Conservation (phyloP, 2,113 vertebrate genomes). For the Gymnogyps californianus region DNA sequence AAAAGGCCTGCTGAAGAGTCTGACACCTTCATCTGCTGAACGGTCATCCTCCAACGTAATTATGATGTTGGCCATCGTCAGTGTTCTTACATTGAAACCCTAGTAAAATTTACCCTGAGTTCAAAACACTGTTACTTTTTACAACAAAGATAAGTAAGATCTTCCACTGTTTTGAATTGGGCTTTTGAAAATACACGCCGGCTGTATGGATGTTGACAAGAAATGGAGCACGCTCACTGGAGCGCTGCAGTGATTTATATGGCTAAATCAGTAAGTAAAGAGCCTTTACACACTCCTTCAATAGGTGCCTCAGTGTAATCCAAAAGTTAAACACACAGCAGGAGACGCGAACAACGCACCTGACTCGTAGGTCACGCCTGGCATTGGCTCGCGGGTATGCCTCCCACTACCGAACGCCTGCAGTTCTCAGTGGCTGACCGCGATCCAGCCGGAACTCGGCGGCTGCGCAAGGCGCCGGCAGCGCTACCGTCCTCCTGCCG, state of each 20-base stretch:
- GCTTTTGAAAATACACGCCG: not conserved
- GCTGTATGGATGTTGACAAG: not conserved
- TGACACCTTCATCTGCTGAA: not conserved
- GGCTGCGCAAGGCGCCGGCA: not conserved
- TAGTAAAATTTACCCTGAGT: not conserved
- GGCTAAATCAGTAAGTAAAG: not conserved
- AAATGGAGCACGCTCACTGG: not conserved
- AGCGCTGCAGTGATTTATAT: not conserved
- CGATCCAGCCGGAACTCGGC: not conserved
- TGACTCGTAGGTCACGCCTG: not conserved
- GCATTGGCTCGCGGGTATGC: not conserved
- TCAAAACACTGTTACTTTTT: not conserved
- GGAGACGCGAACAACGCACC: not conserved
- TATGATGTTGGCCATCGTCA: fast-evolving
- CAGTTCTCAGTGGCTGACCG: not conserved
- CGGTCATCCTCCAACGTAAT: fast-evolving
- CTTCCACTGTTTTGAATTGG: not conserved
- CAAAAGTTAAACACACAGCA: not conserved
- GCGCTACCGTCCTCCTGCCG: fast-evolving
- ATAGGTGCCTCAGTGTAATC: not conserved
- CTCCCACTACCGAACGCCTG: not conserved
- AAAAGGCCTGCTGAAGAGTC: fast-evolving
- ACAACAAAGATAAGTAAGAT: not conserved
- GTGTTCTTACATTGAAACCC: not conserved
- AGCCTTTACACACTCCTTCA: not conserved